phyloP scores from a whole-genome alignment of 2,888 invertebrate species.

The Napeogenes inachia region DNA sequence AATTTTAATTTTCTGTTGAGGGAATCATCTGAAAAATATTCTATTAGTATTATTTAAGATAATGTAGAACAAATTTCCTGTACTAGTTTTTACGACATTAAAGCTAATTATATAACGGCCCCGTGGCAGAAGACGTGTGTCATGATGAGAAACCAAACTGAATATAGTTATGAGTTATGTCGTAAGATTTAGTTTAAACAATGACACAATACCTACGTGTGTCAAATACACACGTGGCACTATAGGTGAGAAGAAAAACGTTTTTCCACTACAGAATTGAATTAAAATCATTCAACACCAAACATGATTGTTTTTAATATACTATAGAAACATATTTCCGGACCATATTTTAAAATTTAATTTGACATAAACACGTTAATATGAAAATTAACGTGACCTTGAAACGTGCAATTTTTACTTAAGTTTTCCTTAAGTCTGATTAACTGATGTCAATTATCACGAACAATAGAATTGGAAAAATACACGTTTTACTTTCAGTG shows the following conservation, averaged over 20 bases:
- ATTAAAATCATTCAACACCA: too few species aligned
- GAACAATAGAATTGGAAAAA: conserved; percentile 50
- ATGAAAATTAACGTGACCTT: neutral
- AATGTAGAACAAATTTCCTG: neutral
- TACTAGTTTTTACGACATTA: conserved; percentile 11
- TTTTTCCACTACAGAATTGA: too few species aligned
- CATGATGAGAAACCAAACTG: conserved; percentile 9
- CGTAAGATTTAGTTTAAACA: conserved; percentile 10
- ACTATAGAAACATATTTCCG: too few species aligned
- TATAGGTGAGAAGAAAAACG: neutral
- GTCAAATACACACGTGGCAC: neutral
- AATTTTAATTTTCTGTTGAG: too few species aligned
- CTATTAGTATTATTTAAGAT: too few species aligned
- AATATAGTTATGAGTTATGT: conserved; percentile 18
- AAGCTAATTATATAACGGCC: conserved; percentile 16
- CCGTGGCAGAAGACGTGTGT: conserved; percentile 3
- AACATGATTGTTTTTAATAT: too few species aligned
- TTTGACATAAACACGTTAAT: neutral
- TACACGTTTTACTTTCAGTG: conserved; percentile 7
- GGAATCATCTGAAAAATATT: too few species aligned
- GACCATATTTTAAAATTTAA: too few species aligned
- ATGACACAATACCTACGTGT: too few species aligned
- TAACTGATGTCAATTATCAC: conserved; percentile 40
- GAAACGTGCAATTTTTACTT: neutral
- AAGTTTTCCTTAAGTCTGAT: neutral